Evolutionary conservation across 2,113 vertebrate genomes (phyloP), one percentile per base, ranked within the genome.

Genomic region (Chinchilla lanigera): DNA sequence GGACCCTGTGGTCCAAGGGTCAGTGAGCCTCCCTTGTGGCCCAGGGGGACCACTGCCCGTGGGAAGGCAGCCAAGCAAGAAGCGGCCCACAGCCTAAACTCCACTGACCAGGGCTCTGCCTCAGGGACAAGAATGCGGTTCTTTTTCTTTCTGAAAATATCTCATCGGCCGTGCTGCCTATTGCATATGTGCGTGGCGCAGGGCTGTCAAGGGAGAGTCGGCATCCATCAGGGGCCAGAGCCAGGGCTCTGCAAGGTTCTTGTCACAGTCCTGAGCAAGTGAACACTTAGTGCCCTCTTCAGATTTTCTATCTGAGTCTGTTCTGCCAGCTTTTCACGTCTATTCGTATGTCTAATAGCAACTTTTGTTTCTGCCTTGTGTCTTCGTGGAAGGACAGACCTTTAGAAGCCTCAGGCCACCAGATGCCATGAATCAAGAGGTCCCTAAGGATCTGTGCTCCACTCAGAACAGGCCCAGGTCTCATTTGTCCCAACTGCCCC

Each of bases 401-500:
- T 38, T 60, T 60, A 61, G 89, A 82, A 83, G 78, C 52, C 54
- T 35, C 30, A 86, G 41, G 65, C 38, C 61, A 26, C 26, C 58
- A n/a, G 41, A 81, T 28, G 52, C 58, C 56, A 41, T 0, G 7
- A 35, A 38, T 67, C 38, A 35, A 28, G 44, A 35, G 5, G 41
- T 71, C n/a, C 56, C 1, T 0, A 14, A 35, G 0, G 77, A 22
- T 56, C 6, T 2, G 2, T 3, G 54, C 1, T 3, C 10, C 0
- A 5, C 4, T 0, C 47, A 1, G 9, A 0, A 1, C 22, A 56
- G 71, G 50, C n/a, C 85, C 35, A 50, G 54, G 1, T 30, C 44
- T 17, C 33, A 30, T 30, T 65, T 78, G 7, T 65, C 44, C 84
- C 38, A 50, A 7, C 35, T 19, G 35, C 77, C 41, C 47, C 52